Evolutionary conservation across 2,888 invertebrate genomes (phyloP).

Genomic region (Barypeithes pellucidus): DNA sequence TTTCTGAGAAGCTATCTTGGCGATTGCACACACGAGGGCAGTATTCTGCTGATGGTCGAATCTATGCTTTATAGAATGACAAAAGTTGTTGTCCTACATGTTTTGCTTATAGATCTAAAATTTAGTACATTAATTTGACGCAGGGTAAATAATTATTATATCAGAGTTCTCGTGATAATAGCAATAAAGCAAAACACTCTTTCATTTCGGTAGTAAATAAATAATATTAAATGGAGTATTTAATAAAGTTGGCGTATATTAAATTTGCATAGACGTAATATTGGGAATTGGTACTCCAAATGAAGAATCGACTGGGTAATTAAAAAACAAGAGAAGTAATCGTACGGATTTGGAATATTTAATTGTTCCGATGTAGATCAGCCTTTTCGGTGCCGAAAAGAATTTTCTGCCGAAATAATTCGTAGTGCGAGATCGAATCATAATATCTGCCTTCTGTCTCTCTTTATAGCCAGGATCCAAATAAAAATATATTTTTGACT

Average conservation of each 20-base stretch:
- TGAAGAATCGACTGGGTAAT: slow-evolving; percentile 18
- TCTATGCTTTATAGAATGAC: too few species aligned
- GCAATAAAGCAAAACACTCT: slow-evolving; percentile 30
- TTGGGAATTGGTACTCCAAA: slow-evolving; percentile 5
- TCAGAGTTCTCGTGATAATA: slow-evolving; percentile 4
- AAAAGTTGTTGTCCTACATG: too few species aligned
- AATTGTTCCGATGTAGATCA: slow-evolving; percentile 7
- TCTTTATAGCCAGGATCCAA: too few species aligned
- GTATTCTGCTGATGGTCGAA: too few species aligned
- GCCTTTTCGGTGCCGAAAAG: not conserved
- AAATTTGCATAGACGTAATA: slow-evolving; percentile 26
- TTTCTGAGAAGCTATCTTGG: too few species aligned
- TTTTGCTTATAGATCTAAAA: too few species aligned
- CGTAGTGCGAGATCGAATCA: too few species aligned
- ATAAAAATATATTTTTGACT: too few species aligned
- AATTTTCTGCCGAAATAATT: too few species aligned
- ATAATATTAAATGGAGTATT: slow-evolving; percentile 30
- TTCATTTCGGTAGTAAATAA: slow-evolving; percentile 27
- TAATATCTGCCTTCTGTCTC: too few species aligned
- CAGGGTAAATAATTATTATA: slow-evolving; percentile 10
- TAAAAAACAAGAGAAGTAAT: slow-evolving; percentile 2
- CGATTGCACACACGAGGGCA: too few species aligned
- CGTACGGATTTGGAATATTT: slow-evolving; percentile 1
- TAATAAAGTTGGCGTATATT: slow-evolving; percentile 40
- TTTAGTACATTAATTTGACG: not conserved